A percentile compares a stretch with the other conserved stretches of the same genome.
phyloP scores from a whole-genome alignment of 2,113 vertebrate genomes.

The Melozone crissalis region DNA sequence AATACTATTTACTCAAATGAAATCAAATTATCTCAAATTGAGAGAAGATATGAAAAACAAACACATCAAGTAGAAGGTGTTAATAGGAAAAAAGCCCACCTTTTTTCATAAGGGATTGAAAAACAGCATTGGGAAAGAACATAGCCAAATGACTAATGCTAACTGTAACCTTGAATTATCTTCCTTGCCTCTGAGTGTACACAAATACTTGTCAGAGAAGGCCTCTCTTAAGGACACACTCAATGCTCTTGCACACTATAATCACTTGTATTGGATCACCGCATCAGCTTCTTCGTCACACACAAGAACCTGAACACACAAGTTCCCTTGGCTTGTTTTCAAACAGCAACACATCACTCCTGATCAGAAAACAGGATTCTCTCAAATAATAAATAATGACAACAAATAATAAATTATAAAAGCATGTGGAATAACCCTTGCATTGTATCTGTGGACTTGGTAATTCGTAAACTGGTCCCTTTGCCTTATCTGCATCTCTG shows the following conservation, averaged over 20 bases:
- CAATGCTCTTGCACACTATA: neutral
- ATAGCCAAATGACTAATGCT: neutral
- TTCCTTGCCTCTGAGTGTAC: neutral
- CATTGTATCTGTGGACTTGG: neutral
- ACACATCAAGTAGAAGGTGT: neutral
- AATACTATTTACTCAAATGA: neutral
- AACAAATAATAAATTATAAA: too few relatives aligned
- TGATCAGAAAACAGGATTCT: neutral
- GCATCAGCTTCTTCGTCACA: neutral
- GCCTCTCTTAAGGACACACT: slow-evolving; percentile 10
- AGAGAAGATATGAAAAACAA: neutral
- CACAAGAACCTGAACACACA: neutral
- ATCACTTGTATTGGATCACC: neutral
- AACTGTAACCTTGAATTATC: slow-evolving; percentile 32
- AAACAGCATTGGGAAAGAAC: neutral
- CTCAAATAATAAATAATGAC: neutral
- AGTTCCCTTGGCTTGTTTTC: neutral
- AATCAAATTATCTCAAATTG: neutral
- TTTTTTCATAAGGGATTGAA: neutral
- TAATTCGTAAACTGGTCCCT: neutral
- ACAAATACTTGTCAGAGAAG: slow-evolving; percentile 18
- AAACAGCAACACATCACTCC: neutral
- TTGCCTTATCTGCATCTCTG: neutral
- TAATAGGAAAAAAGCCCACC: neutral
- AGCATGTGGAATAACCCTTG: neutral